phyloP scores from a whole-genome alignment of 2,797 vertebrate species.

The Brachymystax lenok region DNA sequence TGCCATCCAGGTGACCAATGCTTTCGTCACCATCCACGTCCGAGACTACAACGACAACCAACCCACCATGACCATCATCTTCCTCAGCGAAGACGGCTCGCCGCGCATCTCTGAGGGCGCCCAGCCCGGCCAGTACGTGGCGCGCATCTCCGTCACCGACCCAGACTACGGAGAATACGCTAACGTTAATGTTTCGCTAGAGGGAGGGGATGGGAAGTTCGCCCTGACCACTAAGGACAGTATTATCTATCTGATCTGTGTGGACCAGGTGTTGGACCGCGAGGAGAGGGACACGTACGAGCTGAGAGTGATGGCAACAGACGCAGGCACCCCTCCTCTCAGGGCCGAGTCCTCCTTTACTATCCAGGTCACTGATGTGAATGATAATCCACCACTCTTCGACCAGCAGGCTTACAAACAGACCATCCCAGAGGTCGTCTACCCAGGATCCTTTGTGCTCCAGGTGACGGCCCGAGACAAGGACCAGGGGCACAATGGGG shows the following conservation, averaged over 20 bases:
- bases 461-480: conserved; percentile 94
- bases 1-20: conserved; percentile 80
- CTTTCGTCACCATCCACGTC: conserved; percentile 95
- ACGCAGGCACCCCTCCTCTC: conserved; percentile 90
- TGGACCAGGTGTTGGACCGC: conserved; percentile 90
- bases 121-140: conserved; percentile 94
- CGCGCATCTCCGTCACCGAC: conserved; percentile 95
- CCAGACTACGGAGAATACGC: conserved; percentile 97
- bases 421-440: conserved; percentile 91
- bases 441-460: conserved; percentile 93
- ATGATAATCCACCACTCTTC: conserved; percentile 94
- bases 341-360: conserved; percentile 95
- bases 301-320: conserved; percentile 91
- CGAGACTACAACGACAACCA: conserved; percentile 98
- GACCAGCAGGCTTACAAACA: conserved; percentile 91
- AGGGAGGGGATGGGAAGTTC: conserved; percentile 96
- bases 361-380: conserved; percentile 92
- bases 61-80: conserved; percentile 99
- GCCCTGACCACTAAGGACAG: conserved; percentile 97
- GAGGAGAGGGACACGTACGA: conserved; percentile 94
- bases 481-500: conserved; percentile 93
- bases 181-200: conserved; percentile 94
- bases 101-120: conserved; percentile 94
- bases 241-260: conserved; percentile 97
- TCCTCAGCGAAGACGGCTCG: conserved; percentile 95